A percentile compares a stretch with the other conserved stretches of the same genome.
Conservation (phyloP, 2,113 vertebrate genomes). For the Spermophilus dauricus region DNA sequence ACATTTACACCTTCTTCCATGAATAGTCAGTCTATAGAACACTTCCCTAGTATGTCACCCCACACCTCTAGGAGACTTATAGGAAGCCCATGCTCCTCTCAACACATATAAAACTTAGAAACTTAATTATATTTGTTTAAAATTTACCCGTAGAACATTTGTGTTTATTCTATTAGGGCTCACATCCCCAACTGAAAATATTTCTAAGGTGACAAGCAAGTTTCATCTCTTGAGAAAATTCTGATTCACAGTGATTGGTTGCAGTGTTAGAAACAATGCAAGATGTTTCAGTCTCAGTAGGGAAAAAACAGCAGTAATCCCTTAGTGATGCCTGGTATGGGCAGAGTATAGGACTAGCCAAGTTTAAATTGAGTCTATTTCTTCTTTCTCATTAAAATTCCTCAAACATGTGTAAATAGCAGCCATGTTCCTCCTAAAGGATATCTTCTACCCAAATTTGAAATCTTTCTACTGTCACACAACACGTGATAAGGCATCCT, state of each 20-base stretch:
- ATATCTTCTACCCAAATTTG: conserved; percentile 21
- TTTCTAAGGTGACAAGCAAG: conserved; percentile 37
- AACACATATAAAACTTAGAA: conserved; percentile 8
- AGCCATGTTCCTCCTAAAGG: neutral
- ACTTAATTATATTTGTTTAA: neutral
- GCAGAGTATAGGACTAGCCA: neutral
- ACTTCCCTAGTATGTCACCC: neutral
- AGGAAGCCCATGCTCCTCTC: neutral
- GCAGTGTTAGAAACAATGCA: neutral
- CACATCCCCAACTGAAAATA: neutral
- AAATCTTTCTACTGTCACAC: neutral
- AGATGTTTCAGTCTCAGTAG: neutral
- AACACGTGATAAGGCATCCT: neutral
- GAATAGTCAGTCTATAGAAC: neutral
- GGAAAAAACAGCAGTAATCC: neutral
- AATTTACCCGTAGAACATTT: neutral
- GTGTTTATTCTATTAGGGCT: neutral
- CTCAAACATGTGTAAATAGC: neutral
- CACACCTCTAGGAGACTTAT: neutral
- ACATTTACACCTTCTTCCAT: neutral
- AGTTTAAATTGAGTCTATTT: neutral
- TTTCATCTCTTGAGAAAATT: conserved; percentile 49
- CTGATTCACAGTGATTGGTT: neutral
- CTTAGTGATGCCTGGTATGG: neutral
- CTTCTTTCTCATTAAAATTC: neutral